phyloP scores from a whole-genome alignment of 2,797 vertebrate species.

The Malacoctenus gilli region DNA sequence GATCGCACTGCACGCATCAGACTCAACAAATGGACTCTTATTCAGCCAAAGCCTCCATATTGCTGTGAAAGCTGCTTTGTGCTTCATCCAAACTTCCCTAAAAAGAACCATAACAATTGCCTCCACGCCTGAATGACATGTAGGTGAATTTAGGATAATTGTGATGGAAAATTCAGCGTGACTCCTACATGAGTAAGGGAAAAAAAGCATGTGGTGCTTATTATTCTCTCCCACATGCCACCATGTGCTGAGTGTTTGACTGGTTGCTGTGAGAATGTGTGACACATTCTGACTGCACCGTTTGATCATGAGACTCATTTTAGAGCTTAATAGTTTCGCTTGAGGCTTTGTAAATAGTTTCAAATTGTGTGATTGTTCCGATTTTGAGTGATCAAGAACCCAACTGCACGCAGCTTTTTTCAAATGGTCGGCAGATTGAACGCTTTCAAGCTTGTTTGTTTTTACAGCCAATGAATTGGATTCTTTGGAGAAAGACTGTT shows the following conservation, averaged over 20 bases:
- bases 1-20: no score
- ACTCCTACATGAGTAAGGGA: not conserved
- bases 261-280: not conserved
- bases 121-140: conserved; percentile 11
- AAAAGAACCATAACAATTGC: not conserved
- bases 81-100: not conserved
- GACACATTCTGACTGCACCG: not conserved
- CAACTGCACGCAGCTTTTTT: no score
- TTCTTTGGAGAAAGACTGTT: not conserved
- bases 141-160: no score
- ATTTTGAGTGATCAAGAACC: no score
- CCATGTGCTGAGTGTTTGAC: conserved; percentile 8
- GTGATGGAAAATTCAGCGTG: not conserved
- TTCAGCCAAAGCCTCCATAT: not conserved
- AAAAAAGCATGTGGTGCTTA: conserved; percentile 19
- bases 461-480: no score
- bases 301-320: no score
- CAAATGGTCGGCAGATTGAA: no score
- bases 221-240: conserved; percentile 12
- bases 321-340: no score
- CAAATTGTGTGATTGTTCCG: no score
- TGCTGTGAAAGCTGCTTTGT: conserved; percentile 7
- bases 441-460: no score
- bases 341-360: no score
- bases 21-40: no score